Evolutionary conservation across 37 sponge, comb jelly and placozoan species (phyloP), one percentile per base, ranked within the genome.

Genomic region (Chondrosia reniformis): DNA sequence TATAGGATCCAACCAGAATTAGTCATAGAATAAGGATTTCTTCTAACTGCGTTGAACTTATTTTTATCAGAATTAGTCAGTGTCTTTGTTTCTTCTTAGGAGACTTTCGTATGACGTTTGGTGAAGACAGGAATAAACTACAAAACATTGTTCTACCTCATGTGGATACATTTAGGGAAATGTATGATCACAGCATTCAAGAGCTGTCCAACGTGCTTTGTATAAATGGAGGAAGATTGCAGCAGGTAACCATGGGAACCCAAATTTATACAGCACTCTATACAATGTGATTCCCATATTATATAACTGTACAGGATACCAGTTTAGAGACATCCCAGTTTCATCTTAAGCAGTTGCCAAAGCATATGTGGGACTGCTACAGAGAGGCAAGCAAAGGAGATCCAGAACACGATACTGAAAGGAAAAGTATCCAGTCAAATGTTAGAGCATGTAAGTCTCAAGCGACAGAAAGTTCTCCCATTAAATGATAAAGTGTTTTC

Each of bases 121-220:
- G 94, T 17, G 96, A 96, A 66, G 93, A 96, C 44, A 46, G 37
- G 36, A 84, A 96, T 57, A 96, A 96, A 75, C 76, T 96, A 0
- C 10, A 19, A 1, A 96, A 96, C 64, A 89, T 96, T 33, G 88
- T 96, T 31, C 45, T 39, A 45, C 80, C 88, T 33, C 84, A 87
- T 45, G 7, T 90, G 6, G 59, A 74, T 13, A 66, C 66, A n/a
- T 96, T 96, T 82, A 19, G 49, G 0, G 27, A 77, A 17, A 73
- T 96, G 0, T 96, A 96, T 49, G 4, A 22, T 1, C 39, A 7
- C 21, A 4, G 19, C 3, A 21, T 69, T 21, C 2, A 40, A 17
- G 72, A 69, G n/a, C 19, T 69, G 12, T 9, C 39, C 19, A 10
- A 40, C n/a, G 12, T 22, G 12, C n/a, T 40, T 21, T 3, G n/a